phyloP scores from a whole-genome alignment of 2,113 vertebrate genomes.

The Potamarius usumacintae region DNA sequence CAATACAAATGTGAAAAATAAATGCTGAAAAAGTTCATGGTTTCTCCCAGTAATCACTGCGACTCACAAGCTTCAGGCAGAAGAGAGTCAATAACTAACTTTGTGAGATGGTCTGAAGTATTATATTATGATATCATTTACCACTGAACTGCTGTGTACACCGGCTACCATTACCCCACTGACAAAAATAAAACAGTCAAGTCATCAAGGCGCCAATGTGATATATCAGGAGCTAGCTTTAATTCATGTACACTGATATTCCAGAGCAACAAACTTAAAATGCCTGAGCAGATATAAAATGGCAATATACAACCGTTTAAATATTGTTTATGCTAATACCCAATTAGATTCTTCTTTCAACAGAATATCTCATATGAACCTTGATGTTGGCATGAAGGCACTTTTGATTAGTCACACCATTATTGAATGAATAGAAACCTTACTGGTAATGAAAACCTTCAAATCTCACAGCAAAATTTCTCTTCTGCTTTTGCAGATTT shows the following conservation, averaged over 20 bases:
- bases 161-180: constrained; percentile 4
- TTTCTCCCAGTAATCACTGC: not conserved
- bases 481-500: not conserved
- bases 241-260: not conserved
- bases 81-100: not conserved
- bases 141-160: constrained; percentile 15
- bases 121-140: constrained; percentile 30
- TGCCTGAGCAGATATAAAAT: not conserved
- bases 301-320: not conserved
- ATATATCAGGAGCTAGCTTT: constrained; percentile 1
- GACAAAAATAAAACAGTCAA: constrained; percentile 34
- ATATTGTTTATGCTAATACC: not conserved
- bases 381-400: not conserved
- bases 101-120: not conserved
- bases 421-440: not conserved
- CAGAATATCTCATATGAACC: not conserved
- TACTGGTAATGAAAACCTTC: not conserved
- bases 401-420: not conserved
- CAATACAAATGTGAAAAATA: not conserved
- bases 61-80: not conserved
- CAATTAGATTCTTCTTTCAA: not conserved
- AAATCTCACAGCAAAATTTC: not conserved
- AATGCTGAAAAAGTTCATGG: not conserved
- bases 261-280: not conserved
- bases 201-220: not conserved